phyloP scores from a whole-genome alignment of 2,113 vertebrate genomes.

The Carassius carassius region DNA sequence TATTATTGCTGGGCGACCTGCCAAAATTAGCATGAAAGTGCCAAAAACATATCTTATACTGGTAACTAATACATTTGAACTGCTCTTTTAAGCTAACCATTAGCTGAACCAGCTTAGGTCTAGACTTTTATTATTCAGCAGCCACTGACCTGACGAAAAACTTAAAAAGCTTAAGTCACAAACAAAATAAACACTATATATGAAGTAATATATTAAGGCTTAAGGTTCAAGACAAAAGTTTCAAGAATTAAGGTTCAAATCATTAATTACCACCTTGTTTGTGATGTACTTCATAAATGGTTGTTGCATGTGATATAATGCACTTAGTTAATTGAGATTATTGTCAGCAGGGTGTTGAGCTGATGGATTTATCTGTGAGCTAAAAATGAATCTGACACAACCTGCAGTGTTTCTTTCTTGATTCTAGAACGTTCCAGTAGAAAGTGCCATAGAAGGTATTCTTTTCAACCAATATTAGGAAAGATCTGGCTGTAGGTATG shows the following conservation, averaged over 20 bases:
- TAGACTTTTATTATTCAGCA: no score
- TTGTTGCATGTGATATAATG: constrained; percentile 12
- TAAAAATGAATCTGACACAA: constrained; percentile 9
- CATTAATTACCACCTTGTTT: background rate
- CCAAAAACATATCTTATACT: background rate
- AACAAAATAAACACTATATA: no score
- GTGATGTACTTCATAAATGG: background rate
- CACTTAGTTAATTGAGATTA: constrained; percentile 31
- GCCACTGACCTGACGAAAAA: no score
- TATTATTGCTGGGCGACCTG: background rate
- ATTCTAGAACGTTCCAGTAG: background rate
- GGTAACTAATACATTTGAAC: background rate
- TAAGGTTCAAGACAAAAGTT: background rate
- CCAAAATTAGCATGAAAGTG: background rate
- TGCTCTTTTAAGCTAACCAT: background rate
- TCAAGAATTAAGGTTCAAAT: background rate
- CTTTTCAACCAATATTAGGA: background rate
- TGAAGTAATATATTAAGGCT: no score
- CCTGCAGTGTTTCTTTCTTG: background rate
- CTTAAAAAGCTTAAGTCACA: no score
- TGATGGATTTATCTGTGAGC: background rate
- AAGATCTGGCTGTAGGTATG: background rate
- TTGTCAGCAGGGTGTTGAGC: background rate
- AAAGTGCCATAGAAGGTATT: background rate
- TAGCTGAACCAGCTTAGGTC: no score